phyloP scores from a whole-genome alignment of 2,888 invertebrate genomes.

The Creontiades dilutus region DNA sequence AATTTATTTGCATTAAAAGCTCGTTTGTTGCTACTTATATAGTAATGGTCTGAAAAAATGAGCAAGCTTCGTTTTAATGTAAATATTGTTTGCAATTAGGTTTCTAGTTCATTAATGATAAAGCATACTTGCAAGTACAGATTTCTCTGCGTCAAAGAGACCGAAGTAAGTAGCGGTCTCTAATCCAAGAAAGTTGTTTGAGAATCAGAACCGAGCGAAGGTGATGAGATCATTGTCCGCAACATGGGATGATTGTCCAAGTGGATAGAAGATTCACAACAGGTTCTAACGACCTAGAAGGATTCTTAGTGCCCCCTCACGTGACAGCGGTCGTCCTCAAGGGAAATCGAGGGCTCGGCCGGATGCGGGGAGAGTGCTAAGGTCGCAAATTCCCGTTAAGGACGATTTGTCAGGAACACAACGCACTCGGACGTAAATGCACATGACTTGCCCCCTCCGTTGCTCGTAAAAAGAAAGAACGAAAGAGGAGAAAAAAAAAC shows the following conservation, averaged over 20 bases:
- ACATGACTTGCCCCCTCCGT: neutral
- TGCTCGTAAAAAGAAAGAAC: conserved; percentile 13
- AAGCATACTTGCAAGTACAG: too few relatives aligned
- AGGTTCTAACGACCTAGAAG: neutral
- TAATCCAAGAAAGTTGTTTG: neutral
- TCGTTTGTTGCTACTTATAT: too few relatives aligned
- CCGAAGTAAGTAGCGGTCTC: too few relatives aligned
- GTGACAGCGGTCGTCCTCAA: conserved; percentile 19
- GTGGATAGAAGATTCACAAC: neutral
- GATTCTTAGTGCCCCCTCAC: neutral
- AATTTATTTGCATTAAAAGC: too few relatives aligned
- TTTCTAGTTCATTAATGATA: too few relatives aligned
- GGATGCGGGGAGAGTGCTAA: neutral
- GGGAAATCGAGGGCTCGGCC: conserved; percentile 20
- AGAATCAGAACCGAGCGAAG: neutral
- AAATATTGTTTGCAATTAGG: too few relatives aligned
- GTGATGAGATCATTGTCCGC: conserved; percentile 7
- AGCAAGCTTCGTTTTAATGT: too few relatives aligned
- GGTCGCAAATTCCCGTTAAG: conserved; percentile 13
- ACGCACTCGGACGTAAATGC: conserved; percentile 6
- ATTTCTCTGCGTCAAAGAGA: too few relatives aligned
- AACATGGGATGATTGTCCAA: conserved; percentile 3
- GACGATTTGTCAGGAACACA: neutral
- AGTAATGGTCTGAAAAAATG: too few relatives aligned
- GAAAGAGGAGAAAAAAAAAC: too few relatives aligned